These are phyloP conservation scores for Turritopsis rubra DNA, from an alignment of 30 jellyfish, hydroid and myxozoan genomes.

Conservation along the genomic window DNA sequence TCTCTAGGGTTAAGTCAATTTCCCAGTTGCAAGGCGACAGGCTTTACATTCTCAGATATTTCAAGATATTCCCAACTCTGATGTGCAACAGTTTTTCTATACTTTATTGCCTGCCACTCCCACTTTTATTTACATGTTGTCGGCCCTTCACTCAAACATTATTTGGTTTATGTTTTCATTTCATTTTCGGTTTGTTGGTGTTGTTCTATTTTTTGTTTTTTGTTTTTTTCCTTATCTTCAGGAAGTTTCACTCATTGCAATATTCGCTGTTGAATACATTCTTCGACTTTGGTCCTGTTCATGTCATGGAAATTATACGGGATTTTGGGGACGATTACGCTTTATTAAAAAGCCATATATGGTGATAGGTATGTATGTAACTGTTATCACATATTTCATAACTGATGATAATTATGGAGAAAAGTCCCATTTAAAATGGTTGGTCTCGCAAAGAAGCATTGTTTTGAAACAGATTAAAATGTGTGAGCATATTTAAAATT, in stretches of 20 bases:
- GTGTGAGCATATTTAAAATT: too few relatives aligned
- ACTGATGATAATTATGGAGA: neutral
- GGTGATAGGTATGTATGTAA: conserved; percentile 65
- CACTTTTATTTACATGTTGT: neutral
- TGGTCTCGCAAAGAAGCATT: too few relatives aligned
- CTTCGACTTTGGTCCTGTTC: conserved; percentile 91
- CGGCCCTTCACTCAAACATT: too few relatives aligned
- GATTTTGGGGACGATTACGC: conserved; percentile 72
- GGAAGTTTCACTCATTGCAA: conserved; percentile 64
- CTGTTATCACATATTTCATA: too few relatives aligned
- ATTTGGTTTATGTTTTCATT: neutral
- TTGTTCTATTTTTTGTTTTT: neutral
- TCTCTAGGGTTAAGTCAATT: too few relatives aligned
- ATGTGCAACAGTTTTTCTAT: too few relatives aligned
- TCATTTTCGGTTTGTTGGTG: neutral
- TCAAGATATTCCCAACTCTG: too few relatives aligned
- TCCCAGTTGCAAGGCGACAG: too few relatives aligned
- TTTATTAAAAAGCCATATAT: conserved; percentile 78
- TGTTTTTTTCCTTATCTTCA: conserved; percentile 17
- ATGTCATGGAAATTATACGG: conserved; percentile 84
- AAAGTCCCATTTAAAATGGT: neutral
- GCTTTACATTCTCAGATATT: too few relatives aligned
- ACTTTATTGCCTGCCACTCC: neutral
- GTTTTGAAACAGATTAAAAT: too few relatives aligned
- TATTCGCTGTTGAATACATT: conserved; percentile 62